phyloP scores from a whole-genome alignment of 2,113 vertebrate genomes.

The Cynocephalus volans region DNA sequence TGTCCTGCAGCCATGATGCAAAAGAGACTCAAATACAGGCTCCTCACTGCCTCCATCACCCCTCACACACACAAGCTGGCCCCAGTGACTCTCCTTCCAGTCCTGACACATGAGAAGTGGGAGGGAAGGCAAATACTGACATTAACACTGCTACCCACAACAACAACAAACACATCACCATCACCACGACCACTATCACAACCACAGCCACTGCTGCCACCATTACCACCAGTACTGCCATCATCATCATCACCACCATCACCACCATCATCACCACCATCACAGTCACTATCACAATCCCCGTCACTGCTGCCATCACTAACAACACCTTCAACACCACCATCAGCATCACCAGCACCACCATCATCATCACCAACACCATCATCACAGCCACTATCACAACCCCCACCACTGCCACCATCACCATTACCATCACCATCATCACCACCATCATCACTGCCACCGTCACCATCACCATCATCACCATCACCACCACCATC shows the following conservation, averaged over 20 bases:
- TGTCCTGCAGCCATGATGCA: not conserved
- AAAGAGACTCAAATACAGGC: not conserved
- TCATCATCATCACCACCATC: fast-evolving
- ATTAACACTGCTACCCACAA: too few relatives aligned
- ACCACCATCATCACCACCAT: not conserved
- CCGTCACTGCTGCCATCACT: fast-evolving
- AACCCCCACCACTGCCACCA: fast-evolving
- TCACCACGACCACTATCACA: not conserved
- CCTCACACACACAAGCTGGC: not conserved
- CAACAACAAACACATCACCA: not conserved
- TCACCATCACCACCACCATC: fast-evolving
- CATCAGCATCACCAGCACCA: fast-evolving
- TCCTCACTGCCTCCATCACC: not conserved
- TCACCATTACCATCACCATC: fast-evolving
- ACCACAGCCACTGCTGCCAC: too few relatives aligned
- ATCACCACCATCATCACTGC: fast-evolving
- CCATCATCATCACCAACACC: fast-evolving
- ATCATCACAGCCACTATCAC: fast-evolving
- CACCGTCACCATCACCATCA: fast-evolving
- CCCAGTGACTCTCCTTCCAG: not conserved
- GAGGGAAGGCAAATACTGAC: not conserved
- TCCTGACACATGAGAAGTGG: not conserved
- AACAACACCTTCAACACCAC: fast-evolving
- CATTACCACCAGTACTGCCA: not conserved
- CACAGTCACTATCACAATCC: fast-evolving